Base-by-base conservation (phyloP, 2,797 vertebrate species). In the Ptychobarbus kaznakovi region DNA sequence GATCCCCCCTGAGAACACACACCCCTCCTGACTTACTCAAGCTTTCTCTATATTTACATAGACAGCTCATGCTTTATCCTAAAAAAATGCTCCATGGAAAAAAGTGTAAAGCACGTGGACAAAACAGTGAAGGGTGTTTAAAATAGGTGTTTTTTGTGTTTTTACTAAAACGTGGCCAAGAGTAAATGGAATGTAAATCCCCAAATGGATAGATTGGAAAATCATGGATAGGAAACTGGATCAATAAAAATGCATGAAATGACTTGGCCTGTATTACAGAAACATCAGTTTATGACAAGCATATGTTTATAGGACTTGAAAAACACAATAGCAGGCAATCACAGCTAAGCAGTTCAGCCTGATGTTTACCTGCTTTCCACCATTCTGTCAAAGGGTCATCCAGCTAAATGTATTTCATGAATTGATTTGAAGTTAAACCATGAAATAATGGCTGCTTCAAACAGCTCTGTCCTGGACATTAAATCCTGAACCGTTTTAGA, bases 1-100 rank as follows among this genome's bases (percentile, higher is more conserved):
- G 68, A 82, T 78, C 81, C 18, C 38, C 49, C 16, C 49, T 22
- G 35, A 58, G 51, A 83, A 79, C 38, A 72, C 61, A 38, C 42
- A 6, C 56, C 32, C 51, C 69, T 80, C 58, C 69, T 75, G 66
- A 63, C 28, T 61, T 80, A 79, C 51, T 61, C 12, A 8, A 38
- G 28, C 40, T 80, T 58, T 44, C 76, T 80, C 25, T 63, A 44
- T 51, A 53, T 84, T 76, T 66, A 83, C 73, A 77, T 16, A 32
- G 38, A 42, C 13, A 65, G 82, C 8, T 22, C 49, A 56, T 16
- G 6, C 8, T 42, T 53, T 70, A 51, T 81, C 20, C 20, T 10
- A 6, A 40, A 40, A 84, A 68, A 77, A 53, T n/a, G 74, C 74
- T 51, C 9, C 28, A 75, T 32, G 28, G 2, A 49, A 51, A 22